Evolutionary conservation across 2,113 vertebrate species (phyloP).

Genomic region (Pogona vitticeps): DNA sequence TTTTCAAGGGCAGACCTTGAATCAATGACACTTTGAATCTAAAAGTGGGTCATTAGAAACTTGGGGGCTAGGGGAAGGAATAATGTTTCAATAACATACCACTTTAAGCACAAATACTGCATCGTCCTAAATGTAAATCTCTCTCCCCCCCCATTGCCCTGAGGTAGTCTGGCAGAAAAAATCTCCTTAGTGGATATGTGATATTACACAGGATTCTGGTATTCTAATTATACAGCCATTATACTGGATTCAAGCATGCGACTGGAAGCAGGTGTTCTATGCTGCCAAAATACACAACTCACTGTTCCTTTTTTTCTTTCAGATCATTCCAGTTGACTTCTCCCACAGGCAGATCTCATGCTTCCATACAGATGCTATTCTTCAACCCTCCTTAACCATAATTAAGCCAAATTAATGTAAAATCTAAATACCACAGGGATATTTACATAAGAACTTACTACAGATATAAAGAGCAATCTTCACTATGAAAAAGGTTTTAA

Average conservation of each 20-base stretch:
- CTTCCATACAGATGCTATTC: slow-evolving; percentile 30
- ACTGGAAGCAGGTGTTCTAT: slow-evolving; percentile 15
- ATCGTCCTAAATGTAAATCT: background rate
- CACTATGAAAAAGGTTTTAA: background rate
- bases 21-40: slow-evolving; percentile 8
- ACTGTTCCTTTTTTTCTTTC: background rate
- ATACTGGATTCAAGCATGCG: slow-evolving; percentile 14
- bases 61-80: background rate
- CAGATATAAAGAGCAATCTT: slow-evolving; percentile 32
- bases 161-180: background rate
- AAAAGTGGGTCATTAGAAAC: slow-evolving; percentile 10
- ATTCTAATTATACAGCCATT: background rate
- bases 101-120: background rate
- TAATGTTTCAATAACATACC: slow-evolving; percentile 7
- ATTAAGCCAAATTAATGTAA: slow-evolving; percentile 53
- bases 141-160: background rate
- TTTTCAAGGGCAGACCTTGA: background rate
- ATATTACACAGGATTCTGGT: slow-evolving; percentile 11
- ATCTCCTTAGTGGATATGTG: background rate
- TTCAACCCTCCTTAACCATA: slow-evolving; percentile 20
- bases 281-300: slow-evolving; percentile 16
- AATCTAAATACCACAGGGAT: slow-evolving; percentile 46
- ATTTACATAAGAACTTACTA: slow-evolving; percentile 47
- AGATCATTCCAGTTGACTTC: slow-evolving; percentile 39
- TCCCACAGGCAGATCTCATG: slow-evolving; percentile 28